Conservation (phyloP, 2,797 vertebrate genomes). For the Aplochiton taeniatus region DNA sequence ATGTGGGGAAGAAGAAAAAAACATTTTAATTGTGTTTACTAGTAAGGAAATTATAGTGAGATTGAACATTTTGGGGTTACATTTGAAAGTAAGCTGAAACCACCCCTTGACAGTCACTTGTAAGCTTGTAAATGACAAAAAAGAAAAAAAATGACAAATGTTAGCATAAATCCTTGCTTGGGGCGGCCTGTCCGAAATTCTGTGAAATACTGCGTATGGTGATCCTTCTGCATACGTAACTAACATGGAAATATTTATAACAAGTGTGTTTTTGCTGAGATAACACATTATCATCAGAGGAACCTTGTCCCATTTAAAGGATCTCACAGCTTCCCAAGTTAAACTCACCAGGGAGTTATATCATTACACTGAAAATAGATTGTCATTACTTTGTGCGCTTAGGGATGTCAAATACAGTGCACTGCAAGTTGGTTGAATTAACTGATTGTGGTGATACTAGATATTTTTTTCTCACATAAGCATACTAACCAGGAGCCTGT, state of each 20-base stretch:
- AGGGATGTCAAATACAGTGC: too few relatives aligned
- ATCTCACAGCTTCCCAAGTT: conserved; percentile 46
- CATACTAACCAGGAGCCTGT: too few relatives aligned
- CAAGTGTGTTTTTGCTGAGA: conserved; percentile 54
- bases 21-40: conserved; percentile 37
- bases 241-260: conserved; percentile 69
- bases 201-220: conserved; percentile 43
- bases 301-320: conserved; percentile 63
- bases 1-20: too few relatives aligned
- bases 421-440: too few relatives aligned
- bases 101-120: not conserved
- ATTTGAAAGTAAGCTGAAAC: conserved; percentile 3
- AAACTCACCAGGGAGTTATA: not conserved
- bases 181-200: conserved; percentile 29
- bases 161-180: conserved; percentile 13
- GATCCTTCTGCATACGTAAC: conserved; percentile 55
- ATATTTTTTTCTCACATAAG: too few relatives aligned
- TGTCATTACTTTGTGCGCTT: too few relatives aligned
- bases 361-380: not conserved
- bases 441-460: too few relatives aligned
- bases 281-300: conserved; percentile 64
- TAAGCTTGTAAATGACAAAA: conserved; percentile 5
- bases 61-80: conserved; percentile 20
- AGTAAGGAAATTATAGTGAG: conserved; percentile 10
- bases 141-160: too few relatives aligned